Evolutionary conservation across 92 coral and sea anemone species (phyloP).

Genomic region (Phenganax subtilis): DNA sequence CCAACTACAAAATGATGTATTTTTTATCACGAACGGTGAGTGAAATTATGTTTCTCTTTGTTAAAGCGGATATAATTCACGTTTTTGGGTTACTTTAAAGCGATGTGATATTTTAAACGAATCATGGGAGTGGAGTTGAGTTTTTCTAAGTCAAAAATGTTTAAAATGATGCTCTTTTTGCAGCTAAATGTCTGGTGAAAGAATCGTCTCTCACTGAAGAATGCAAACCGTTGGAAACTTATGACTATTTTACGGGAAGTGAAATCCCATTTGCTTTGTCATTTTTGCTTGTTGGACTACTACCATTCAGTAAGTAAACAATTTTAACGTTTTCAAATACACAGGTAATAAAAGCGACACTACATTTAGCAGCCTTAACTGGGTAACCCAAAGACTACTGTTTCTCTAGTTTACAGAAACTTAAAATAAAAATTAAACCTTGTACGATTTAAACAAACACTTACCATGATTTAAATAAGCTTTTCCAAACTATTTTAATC

Average conservation of each 20-base stretch:
- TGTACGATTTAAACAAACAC: too few species aligned
- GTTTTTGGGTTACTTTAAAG: neutral
- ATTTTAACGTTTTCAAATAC: neutral
- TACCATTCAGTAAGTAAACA: conserved; percentile 27
- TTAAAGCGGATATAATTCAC: neutral
- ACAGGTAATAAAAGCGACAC: neutral
- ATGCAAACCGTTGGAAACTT: conserved; percentile 15
- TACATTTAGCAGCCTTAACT: neutral
- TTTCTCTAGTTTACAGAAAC: too few species aligned
- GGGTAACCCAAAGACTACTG: too few species aligned
- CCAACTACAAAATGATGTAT: conserved; percentile 31
- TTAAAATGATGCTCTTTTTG: neutral
- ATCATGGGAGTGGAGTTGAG: neutral
- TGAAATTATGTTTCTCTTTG: neutral
- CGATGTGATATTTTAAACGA: neutral
- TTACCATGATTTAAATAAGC: too few species aligned
- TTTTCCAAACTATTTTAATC: too few species aligned
- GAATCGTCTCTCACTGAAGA: neutral
- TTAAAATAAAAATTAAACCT: too few species aligned
- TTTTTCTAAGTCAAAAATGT: neutral
- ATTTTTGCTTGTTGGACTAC: conserved; percentile 23
- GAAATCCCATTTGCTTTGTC: conserved; percentile 24
- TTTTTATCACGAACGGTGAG: conserved; percentile 27
- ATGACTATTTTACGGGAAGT: conserved; percentile 26
- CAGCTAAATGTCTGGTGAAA: conserved; percentile 31